Evolutionary conservation across 2,888 invertebrate genomes (phyloP), one percentile per base, ranked within the genome.

Genomic region (Pheosia gnoma): DNA sequence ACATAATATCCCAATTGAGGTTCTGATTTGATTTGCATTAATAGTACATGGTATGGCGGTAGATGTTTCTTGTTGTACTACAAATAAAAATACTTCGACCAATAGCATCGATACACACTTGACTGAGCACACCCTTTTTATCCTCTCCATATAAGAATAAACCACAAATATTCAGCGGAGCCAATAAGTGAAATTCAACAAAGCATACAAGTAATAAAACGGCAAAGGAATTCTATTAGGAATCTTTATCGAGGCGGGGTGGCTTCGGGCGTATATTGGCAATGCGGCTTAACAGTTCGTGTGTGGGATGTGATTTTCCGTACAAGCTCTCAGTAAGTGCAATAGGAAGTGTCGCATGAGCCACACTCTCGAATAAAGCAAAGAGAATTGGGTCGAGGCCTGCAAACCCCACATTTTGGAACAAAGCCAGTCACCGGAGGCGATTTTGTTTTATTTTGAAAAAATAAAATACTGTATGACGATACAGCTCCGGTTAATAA

Each of bases 291-390:
- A 77, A 71, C 77, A 74, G 75, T 75, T 71, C 75, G 71, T 76
- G 75, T 79, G 78, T 78, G 76, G 80, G 80, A 82, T 87, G 86
- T 84, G 83, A 85, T 86, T 86, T 82, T 77, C 74, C 63, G 66
- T 77, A 75, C 78, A 76, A 71, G 69, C 65, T 43, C 63, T 63
- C 68, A 66, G 80, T 86, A 84, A 87, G 82, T 88, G 84, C 84
- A 86, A 84, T 85, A 85, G 87, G 86, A 88, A 89, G 86, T 87
- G 87, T 90, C 89, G 85, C 84, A 83, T 86, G 85, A 85, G 75
- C 79, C 77, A 81, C 80, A 77, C 79, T 77, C 81, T 82, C 77
- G 83, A 85, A 88, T 89, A 88, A 89, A 90, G 85, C 85, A 86
- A 83, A 80, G 82, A 78, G 87, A 91, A 90, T 88, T 84, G 78